Percentiles rank a stretch among this genome's conserved stretches.
These are phyloP conservation scores for Sylvia atricapilla DNA, from an alignment of 2,113 vertebrate genomes.

Conservation along the genomic window DNA sequence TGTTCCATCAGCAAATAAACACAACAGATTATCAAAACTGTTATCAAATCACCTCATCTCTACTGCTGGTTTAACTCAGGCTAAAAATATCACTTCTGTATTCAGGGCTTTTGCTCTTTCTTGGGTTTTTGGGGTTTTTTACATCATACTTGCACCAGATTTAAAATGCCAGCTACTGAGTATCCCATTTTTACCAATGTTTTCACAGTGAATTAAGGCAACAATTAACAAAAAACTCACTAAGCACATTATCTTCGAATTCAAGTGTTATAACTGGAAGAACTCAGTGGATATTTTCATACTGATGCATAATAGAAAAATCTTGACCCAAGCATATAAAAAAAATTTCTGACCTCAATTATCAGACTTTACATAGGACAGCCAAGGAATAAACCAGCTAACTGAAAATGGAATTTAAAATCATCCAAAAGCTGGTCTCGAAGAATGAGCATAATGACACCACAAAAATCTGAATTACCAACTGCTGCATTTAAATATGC, in stretches of 20 bases:
- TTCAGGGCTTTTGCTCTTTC: not conserved
- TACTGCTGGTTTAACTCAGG: not conserved
- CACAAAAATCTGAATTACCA: not conserved
- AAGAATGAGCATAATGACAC: not conserved
- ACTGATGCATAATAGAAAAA: not conserved
- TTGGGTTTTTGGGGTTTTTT: too few species aligned
- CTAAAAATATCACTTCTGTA: not conserved
- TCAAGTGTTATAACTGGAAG: not conserved
- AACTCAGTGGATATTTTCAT: not conserved
- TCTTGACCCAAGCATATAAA: not conserved
- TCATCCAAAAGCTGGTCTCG: not conserved
- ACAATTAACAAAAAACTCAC: not conserved
- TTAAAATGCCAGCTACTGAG: not conserved
- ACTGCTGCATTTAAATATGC: not conserved
- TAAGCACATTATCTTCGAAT: not conserved
- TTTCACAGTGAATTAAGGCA: constrained; percentile 3
- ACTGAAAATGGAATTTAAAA: not conserved
- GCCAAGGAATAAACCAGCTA: not conserved
- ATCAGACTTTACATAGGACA: not conserved
- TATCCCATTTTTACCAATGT: not conserved
- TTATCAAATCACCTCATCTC: not conserved
- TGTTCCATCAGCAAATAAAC: not conserved
- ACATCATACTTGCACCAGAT: not conserved
- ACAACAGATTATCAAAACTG: not conserved
- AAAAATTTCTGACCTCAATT: not conserved